These are phyloP conservation scores for Coelogynopora nodosa DNA, from an alignment of 2,888 invertebrate genomes.

Conservation along the genomic window DNA sequence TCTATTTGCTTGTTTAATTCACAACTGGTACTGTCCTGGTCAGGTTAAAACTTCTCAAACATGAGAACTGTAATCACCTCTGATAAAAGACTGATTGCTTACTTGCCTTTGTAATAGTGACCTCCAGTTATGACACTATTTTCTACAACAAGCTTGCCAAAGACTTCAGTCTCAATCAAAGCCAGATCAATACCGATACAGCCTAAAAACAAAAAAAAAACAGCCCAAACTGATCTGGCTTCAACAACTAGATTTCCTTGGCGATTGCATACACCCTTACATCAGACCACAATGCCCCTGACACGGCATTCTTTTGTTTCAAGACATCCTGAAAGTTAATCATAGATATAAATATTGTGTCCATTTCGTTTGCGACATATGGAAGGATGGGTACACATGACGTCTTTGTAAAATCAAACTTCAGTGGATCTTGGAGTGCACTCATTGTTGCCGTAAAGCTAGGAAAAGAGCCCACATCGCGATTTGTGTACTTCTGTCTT, in stretches of 20 bases:
- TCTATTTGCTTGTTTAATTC: not conserved
- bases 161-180: not conserved
- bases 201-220: not conserved
- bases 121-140: not conserved
- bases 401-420: not conserved
- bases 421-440: not conserved
- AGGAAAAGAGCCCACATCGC: not conserved
- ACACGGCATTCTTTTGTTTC: not conserved
- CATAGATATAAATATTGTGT: too few species aligned
- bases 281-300: not conserved
- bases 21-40: not conserved
- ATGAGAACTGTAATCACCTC: not conserved
- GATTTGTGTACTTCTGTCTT: not conserved
- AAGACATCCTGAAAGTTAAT: too few species aligned
- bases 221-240: not conserved
- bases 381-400: not conserved
- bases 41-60: not conserved
- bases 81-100: not conserved
- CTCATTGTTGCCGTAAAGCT: not conserved
- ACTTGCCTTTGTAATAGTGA: not conserved
- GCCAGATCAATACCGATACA: not conserved
- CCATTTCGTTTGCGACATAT: not conserved
- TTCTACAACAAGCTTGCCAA: not conserved
- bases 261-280: not conserved
- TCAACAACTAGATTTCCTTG: not conserved